Evolutionary conservation across 2,888 invertebrate species (phyloP), one percentile per base, ranked within the genome.

Genomic region (Heliothis peltigera): DNA sequence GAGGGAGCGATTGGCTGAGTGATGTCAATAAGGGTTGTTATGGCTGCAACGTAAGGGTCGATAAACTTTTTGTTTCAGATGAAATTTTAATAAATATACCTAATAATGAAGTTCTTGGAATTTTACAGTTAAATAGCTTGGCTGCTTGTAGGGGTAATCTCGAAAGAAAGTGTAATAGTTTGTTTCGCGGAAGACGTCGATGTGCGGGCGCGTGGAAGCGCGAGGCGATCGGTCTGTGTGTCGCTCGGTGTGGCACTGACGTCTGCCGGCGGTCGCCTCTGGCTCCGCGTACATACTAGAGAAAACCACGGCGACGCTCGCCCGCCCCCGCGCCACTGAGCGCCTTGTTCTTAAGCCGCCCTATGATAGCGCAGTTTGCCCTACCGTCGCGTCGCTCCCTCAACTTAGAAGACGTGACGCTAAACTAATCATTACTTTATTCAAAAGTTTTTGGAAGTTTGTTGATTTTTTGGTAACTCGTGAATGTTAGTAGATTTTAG

Each of bases 21-120:
- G 89, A 85, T 92, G 88, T 89, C 91, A 92, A 91, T 92, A 92
- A 93, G 94, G 94, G 94, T 92, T 92, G 92, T 91, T 92, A 91
- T 91, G 85, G 89, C 88, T 83, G 89, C 81, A 84, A 83, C 80
- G 85, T 79, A 79, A 88, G 92, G 94, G 93, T 93, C 94, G 94
- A 93, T 91, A 93, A 92, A 93, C 91, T 94, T 93, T 87, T 83
- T 77, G 64, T 68, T 77, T 68, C 66, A 59, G 52, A 68, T 48
- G 55, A 69, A 59, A 67, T 71, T 60, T 59, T 51, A 19, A 49
- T 25, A 61, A 63, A 75, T 73, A 67, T 70, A 70, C 63, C 65
- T 64, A 67, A 51, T 32, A 61, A 72, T 65, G 25, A 52, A 55
- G 55, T 64, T 56, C 22, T 58, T 35, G 72, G 56, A 39, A 59